phyloP scores from a whole-genome alignment of 2,888 invertebrate species.

The Emesis russula region DNA sequence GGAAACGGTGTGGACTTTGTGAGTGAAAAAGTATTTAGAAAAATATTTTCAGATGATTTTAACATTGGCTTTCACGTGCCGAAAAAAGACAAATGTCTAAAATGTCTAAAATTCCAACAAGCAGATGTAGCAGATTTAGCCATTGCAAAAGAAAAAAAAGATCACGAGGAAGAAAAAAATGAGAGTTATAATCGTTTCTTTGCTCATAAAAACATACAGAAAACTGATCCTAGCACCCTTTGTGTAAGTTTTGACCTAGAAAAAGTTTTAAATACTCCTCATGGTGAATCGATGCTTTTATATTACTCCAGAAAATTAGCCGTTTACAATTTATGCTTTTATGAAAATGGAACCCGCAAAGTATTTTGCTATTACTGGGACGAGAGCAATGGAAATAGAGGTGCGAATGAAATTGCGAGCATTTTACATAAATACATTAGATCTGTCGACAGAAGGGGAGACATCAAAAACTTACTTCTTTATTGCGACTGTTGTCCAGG shows the following conservation, averaged over 20 bases:
- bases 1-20: constrained; percentile 12
- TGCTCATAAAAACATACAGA: constrained; percentile 19
- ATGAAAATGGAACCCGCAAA: constrained; percentile 36
- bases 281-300: constrained; percentile 50
- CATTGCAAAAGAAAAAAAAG: constrained; percentile 22
- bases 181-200: constrained; percentile 25
- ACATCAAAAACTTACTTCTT: constrained; percentile 25
- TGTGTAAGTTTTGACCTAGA: background rate
- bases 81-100: constrained; percentile 29
- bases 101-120: constrained; percentile 24
- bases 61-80: constrained; percentile 19
- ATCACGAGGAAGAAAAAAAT: constrained; percentile 28
- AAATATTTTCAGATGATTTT: constrained; percentile 25
- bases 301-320: constrained; percentile 56
- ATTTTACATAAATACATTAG: constrained; percentile 43
- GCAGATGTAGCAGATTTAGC: constrained; percentile 1
- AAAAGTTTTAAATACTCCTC: background rate
- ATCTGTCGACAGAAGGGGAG: constrained; percentile 18
- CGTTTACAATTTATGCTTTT: constrained; percentile 52
- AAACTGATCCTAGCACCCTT: constrained; percentile 27
- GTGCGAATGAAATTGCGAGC: constrained; percentile 29
- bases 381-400: constrained; percentile 35
- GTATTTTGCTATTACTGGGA: constrained; percentile 36
- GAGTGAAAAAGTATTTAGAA: background rate
- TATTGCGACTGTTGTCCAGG: constrained; percentile 30